Percentiles rank a stretch among this genome's conserved stretches.
These are phyloP conservation scores for Sternarchorhynchus goeldii DNA, from an alignment of 2,797 vertebrate species.

Conservation along the genomic window DNA sequence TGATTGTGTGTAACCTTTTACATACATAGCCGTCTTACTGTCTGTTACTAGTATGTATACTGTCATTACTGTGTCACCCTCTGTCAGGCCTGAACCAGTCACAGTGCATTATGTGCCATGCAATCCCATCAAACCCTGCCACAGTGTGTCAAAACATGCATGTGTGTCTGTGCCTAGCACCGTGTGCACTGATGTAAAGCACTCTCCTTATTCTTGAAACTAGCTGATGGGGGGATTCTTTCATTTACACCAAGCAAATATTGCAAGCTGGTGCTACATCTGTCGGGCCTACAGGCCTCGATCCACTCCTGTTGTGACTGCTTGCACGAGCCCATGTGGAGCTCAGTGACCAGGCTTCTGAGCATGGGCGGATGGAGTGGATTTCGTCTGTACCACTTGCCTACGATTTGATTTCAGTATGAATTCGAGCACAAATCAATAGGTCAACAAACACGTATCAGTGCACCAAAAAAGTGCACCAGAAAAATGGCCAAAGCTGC, in stretches of 20 bases:
- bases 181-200: conserved; percentile 38
- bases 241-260: conserved; percentile 56
- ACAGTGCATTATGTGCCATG: conserved; percentile 33
- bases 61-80: conserved; percentile 40
- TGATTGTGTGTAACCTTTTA: background rate
- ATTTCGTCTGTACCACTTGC: conserved; percentile 10
- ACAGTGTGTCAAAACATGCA: conserved; percentile 41
- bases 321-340: conserved; percentile 13
- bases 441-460: background rate
- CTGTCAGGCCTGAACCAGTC: conserved; percentile 42
- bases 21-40: background rate
- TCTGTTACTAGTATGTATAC: conserved; percentile 12
- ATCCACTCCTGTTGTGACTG: background rate
- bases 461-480: background rate
- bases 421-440: background rate
- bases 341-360: conserved; percentile 16
- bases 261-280: conserved; percentile 48
- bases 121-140: conserved; percentile 15
- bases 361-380: background rate
- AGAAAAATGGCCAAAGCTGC: no score
- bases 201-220: conserved; percentile 42
- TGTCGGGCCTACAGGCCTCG: conserved; percentile 21
- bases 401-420: background rate
- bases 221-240: conserved; percentile 51
- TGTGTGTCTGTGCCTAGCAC: conserved; percentile 51